Evolutionary conservation across 2,113 vertebrate genomes (phyloP), one percentile per base, ranked within the genome.

Genomic region (Prolemur simus): DNA sequence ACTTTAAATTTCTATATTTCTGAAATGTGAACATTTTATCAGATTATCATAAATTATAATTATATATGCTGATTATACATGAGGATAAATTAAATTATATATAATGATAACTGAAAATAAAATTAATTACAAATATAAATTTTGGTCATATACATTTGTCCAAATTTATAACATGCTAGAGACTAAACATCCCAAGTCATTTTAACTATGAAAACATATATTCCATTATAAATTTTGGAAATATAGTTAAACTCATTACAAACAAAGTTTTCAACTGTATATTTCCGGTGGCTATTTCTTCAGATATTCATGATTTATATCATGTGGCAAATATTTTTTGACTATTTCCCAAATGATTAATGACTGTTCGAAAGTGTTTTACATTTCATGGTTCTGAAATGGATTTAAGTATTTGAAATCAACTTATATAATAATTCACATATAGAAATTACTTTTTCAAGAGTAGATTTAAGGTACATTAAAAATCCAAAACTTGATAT

Each of bases 131-230:
- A 68, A 69, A 73, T 66, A 39, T 42, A 90, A 94, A 64, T 66
- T 81, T 77, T 76, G 37, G 15, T 45, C 25, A 1, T 42, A 49
- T 1, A 47, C 15, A 9, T 96, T 93, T 82, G 37, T 27, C 15
- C 64, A 86, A 63, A 90, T 88, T 93, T 94, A 27, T 87, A 89
- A 85, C 45, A n/a, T 39, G 14, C 32, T 86, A 52, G 76, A 89
- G n/a, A 73, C 23, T 54, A 76, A 86, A 73, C n/a, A 78, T 49
- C 10, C 37, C 21, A 96, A 86, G 81, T 39, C 0, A 78, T 23
- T 78, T 56, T 69, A 94, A 82, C 45, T 91, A 32, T 83, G 54
- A 78, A 95, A 96, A 66, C 6, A 37, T 49, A 56, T 74, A 78
- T 58, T 71, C 14, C 81, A 10, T 84, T 58, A n/a, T 69, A 52